phyloP scores from a whole-genome alignment of 2,888 invertebrate species.

The Cyclophora albipunctata region DNA sequence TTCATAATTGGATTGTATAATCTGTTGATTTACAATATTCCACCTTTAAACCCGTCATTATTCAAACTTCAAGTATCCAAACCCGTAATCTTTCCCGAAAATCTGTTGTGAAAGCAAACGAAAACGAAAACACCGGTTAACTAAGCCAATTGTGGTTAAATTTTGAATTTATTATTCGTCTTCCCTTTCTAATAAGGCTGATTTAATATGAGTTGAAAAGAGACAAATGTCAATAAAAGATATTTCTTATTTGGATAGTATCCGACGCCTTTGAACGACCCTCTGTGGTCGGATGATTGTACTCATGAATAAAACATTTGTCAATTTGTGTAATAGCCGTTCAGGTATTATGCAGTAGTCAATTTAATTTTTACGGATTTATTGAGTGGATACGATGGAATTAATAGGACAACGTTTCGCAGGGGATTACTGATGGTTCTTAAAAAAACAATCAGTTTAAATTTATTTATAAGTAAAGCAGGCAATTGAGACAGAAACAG shows the following conservation, averaged over 20 bases:
- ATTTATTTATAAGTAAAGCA: too few species aligned
- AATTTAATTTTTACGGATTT: conserved; percentile 42
- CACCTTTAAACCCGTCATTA: conserved; percentile 13
- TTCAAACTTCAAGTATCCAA: conserved; percentile 19
- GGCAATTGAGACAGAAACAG: too few species aligned
- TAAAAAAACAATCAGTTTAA: neutral
- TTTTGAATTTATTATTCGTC: conserved; percentile 31
- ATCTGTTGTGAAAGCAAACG: conserved; percentile 25
- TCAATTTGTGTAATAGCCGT: conserved; percentile 65
- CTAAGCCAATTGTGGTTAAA: conserved; percentile 60
- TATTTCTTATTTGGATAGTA: conserved; percentile 49
- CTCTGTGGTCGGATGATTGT: conserved; percentile 64
- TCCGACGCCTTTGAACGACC: conserved; percentile 61
- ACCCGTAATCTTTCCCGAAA: conserved; percentile 14
- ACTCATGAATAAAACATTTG: conserved; percentile 68
- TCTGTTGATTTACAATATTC: too few species aligned
- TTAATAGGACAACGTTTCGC: neutral
- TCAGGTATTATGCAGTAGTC: conserved; percentile 56
- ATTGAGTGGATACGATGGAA: conserved; percentile 15
- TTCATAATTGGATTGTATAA: too few species aligned
- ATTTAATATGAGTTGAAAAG: conserved; percentile 20
- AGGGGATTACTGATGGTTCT: neutral
- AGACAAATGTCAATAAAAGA: conserved; percentile 23
- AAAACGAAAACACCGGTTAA: conserved; percentile 53
- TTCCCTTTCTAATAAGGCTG: conserved; percentile 21